Evolutionary conservation across 2,888 invertebrate genomes (phyloP).

Genomic region (Plagodis pulveraria): DNA sequence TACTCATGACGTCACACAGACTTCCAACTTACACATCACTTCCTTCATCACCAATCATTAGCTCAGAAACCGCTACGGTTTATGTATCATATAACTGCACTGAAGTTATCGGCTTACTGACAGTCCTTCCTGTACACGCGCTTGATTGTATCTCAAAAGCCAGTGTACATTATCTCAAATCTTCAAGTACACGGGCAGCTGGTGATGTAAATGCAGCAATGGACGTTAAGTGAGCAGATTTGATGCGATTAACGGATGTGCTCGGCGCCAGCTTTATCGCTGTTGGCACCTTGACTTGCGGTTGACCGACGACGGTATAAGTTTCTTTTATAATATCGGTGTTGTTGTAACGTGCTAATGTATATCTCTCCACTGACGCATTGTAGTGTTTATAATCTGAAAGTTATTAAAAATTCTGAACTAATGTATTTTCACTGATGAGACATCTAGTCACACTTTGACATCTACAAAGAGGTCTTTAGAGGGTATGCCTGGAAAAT

Average conservation of each 20-base stretch:
- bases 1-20: background rate
- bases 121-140: constrained; percentile 42
- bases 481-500: too few relatives aligned
- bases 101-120: constrained; percentile 40
- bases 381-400: too few relatives aligned
- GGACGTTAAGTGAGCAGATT: constrained; percentile 55
- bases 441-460: too few relatives aligned
- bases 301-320: constrained; percentile 27
- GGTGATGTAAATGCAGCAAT: constrained; percentile 62
- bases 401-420: background rate
- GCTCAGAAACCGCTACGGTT: constrained; percentile 24
- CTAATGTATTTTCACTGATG: too few relatives aligned
- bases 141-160: constrained; percentile 56
- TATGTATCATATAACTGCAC: constrained; percentile 33
- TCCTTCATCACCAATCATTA: constrained; percentile 16
- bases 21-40: constrained; percentile 6
- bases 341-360: background rate
- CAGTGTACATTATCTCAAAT: constrained; percentile 61
- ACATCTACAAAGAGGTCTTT: too few relatives aligned
- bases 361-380: background rate
- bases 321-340: background rate
- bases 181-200: constrained; percentile 52
- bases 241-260: constrained; percentile 60
- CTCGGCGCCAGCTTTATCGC: constrained; percentile 55
- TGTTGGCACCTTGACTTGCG: constrained; percentile 46